Base-by-base conservation (phyloP, 2,113 vertebrate genomes). In the Scatophagus argus region DNA sequence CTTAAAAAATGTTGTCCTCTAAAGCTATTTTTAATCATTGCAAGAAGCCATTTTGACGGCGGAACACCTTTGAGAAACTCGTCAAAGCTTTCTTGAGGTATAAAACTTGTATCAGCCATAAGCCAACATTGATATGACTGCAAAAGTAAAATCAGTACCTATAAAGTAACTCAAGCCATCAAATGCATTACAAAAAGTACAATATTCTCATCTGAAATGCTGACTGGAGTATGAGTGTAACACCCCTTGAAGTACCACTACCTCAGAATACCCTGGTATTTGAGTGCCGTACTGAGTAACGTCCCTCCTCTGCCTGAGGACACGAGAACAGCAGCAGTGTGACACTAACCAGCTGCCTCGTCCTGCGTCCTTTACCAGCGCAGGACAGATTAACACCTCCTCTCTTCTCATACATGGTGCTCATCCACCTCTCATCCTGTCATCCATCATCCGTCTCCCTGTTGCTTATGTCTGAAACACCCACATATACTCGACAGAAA, bases 371-470 rank as follows among this genome's bases (percentile, higher is more conserved):
- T 79, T 47, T 16, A 23, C 31, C 25, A 43, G 41, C 52, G 2
- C 31, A 65, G 8, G 66, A 67, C 21, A 59, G 77, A 84, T 82
- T 79, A 88, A 47, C 52, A 46, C 27, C 71, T 64, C 44, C 55
- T 80, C 27, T 77, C 64, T 38, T 49, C 65, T 27, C 34, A 67
- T 14, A 34, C 47, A 51, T 51, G 19, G 23, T 39, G 47, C 51
- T 67, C 58, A 38, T 70, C 38, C 36, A 46, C 66, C 60, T 14
- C n/a, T 74, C 71, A 58, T 67, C 63, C 52, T 64, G 51, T 49
- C 58, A 27, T 34, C 44, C 43, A 29, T 46, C 46, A 41, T 79
- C 54, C 38, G 21, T 46, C 43, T 62, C 46, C 32, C 21, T 63
- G 39, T n/a, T n/a, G n/a, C n/a, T n/a, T n/a, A n/a, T n/a, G n/a